Evolutionary conservation across 53 echinoderm and acorn worm species (phyloP).

Genomic region (Astropecten irregularis): DNA sequence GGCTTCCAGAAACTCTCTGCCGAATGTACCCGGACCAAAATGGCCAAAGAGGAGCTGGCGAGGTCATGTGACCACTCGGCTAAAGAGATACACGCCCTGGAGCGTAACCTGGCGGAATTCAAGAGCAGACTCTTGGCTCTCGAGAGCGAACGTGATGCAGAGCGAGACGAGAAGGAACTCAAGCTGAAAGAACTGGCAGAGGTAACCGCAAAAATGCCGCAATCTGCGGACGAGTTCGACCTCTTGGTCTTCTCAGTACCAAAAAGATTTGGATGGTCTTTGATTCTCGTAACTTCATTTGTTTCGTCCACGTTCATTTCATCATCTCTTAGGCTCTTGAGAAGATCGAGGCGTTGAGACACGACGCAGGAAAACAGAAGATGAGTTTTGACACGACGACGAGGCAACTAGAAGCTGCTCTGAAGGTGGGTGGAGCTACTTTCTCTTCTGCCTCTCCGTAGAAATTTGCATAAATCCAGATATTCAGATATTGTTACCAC

Average conservation of each 20-base stretch:
- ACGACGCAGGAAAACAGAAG: conserved; percentile 67
- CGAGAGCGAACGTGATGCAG: conserved; percentile 74
- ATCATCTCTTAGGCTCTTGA: conserved; percentile 76
- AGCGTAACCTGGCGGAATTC: conserved; percentile 72
- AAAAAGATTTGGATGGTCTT: no score
- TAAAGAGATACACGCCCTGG: conserved; percentile 64
- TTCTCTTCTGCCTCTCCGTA: no score
- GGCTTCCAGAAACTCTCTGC: conserved; percentile 61
- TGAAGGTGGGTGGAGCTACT: conserved; percentile 72
- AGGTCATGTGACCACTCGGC: conserved; percentile 68
- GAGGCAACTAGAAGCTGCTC: conserved; percentile 77
- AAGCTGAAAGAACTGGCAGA: conserved; percentile 66
- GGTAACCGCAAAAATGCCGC: conserved; percentile 16
- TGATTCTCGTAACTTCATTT: no score
- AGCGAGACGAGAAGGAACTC: conserved; percentile 57
- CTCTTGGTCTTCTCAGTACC: not conserved
- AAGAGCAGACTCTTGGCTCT: conserved; percentile 48
- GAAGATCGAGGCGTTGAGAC: conserved; percentile 64
- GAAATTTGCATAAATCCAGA: no score
- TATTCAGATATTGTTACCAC: no score
- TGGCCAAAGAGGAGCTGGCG: conserved; percentile 77
- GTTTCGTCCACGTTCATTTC: no score
- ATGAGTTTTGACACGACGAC: conserved; percentile 73
- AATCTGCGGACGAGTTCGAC: not conserved
- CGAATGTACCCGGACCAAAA: conserved; percentile 77